Evolutionary conservation across 2,797 vertebrate genomes (phyloP).

Genomic region (Gobionotothen gibberifrons): DNA sequence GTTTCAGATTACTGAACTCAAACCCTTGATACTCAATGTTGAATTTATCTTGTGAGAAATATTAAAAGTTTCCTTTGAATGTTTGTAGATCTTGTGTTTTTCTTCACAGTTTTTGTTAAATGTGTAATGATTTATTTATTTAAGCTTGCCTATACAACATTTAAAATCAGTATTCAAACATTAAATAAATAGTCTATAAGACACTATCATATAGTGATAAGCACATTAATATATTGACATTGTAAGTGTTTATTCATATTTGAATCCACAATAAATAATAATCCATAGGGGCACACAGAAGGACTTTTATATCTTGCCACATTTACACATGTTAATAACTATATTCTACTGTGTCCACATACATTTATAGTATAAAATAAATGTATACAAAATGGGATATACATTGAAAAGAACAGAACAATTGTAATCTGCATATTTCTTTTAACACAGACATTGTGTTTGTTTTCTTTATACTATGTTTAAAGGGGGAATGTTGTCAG

Average conservation of each 20-base stretch:
- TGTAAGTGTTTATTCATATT: neutral
- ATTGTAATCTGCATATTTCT: neutral
- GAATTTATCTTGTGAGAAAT: slow-evolving; percentile 86
- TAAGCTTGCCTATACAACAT: neutral
- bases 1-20: slow-evolving; percentile 75
- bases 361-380: neutral
- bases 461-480: neutral
- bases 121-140: too few relatives aligned
- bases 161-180: neutral
- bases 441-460: neutral
- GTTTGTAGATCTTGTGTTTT: slow-evolving; percentile 28
- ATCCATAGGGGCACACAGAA: too few relatives aligned
- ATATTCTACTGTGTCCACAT: neutral
- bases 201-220: neutral
- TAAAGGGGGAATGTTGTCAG: neutral
- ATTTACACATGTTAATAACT: neutral
- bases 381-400: neutral
- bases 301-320: too few relatives aligned
- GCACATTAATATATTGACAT: neutral
- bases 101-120: neutral
- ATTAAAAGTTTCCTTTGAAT: slow-evolving; percentile 87
- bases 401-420: neutral
- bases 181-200: neutral
- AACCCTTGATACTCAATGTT: slow-evolving; percentile 73
- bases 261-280: neutral